Conservation (phyloP, 1,140 invertebrate genomes). For the Zaprionus taronus region DNA sequence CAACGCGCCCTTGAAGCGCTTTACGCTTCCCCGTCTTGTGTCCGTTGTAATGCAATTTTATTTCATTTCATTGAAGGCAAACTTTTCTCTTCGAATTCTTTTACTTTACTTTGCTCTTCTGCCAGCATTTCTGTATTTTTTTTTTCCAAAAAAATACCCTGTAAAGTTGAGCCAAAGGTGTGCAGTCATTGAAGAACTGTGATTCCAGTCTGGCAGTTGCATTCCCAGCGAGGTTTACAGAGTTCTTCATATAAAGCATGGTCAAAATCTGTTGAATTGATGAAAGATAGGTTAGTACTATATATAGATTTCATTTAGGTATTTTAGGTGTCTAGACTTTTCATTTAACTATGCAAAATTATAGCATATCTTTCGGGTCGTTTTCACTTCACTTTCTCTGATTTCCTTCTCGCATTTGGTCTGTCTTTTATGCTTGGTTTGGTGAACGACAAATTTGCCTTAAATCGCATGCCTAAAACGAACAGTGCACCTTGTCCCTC, state of each 20-base stretch:
- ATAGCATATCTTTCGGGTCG: not conserved
- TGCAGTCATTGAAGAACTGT: too few relatives aligned
- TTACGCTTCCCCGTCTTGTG: slow-evolving; percentile 43
- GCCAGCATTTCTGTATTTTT: slow-evolving; percentile 1
- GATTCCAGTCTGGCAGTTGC: too few relatives aligned
- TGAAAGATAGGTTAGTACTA: too few relatives aligned
- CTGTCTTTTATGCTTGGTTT: slow-evolving; percentile 45
- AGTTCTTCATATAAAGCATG: too few relatives aligned
- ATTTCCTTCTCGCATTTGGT: slow-evolving; percentile 24
- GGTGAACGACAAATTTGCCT: slow-evolving; percentile 47
- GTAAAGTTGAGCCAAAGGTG: not conserved
- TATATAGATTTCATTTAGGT: too few relatives aligned
- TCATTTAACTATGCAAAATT: too few relatives aligned
- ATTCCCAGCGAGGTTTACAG: too few relatives aligned
- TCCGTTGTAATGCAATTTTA: slow-evolving; percentile 81
- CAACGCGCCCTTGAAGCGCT: slow-evolving; percentile 36
- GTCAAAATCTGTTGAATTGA: too few relatives aligned
- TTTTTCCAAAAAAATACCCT: not conserved
- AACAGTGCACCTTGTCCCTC: not conserved
- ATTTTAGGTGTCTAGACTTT: too few relatives aligned
- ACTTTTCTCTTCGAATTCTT: slow-evolving; percentile 76
- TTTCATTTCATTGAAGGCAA: slow-evolving; percentile 82
- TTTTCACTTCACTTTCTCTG: not conserved
- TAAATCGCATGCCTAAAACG: slow-evolving; percentile 46
- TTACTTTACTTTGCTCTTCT: slow-evolving; percentile 72